Base-by-base conservation (phyloP, 2,888 invertebrate genomes). In the Pteria penguin region DNA sequence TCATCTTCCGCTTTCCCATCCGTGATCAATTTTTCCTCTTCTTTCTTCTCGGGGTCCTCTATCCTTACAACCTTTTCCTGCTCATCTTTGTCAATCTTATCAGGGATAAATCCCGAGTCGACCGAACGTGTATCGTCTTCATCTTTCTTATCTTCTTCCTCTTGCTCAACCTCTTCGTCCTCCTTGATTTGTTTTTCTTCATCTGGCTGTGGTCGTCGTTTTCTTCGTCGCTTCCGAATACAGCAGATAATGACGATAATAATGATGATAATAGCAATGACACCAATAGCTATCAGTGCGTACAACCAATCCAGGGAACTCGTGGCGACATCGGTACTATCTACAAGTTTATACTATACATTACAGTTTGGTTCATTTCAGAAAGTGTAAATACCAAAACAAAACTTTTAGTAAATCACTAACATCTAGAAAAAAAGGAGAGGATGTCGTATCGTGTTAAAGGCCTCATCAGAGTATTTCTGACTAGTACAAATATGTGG, bases 231-330 rank as follows among this genome's bases (percentile, higher is more conserved):
- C n/a, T 57, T 63, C 52, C 78, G 68, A 54, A 76, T 79, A 62
- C 82, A 81, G 2, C 71, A 45, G 26, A 84, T 72, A 24, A 74
- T 26, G 24, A 84, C 75, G 26, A 81, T 68, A 22, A 83, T 67
- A 24, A 67, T 72, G 8, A 82, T 69, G 24, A 84, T 58, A 2
- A 79, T 60, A 5, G 81, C n/a, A 8, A 82, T 24, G 0, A 80
- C 1, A 3, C 82, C 18, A 31, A 66, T 72, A 22, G 65, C 78
- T 5, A 82, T 67, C 5, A 80, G 31, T 32, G 68, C 45, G 57
- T 74, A 74, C 2, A 74, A 22, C 74, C 74, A 74, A 26, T 54
- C n/a, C 26, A 67, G 32, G 22, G n/a, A n/a, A n/a, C n/a, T n/a
- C n/a, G n/a, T n/a, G n/a, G n/a, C n/a, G n/a, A n/a, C n/a, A n/a